Percentiles rank a stretch among this genome's conserved stretches.
These are phyloP conservation scores for Lophura nycthemera DNA, from an alignment of 2,113 vertebrate species.

Conservation along the genomic window DNA sequence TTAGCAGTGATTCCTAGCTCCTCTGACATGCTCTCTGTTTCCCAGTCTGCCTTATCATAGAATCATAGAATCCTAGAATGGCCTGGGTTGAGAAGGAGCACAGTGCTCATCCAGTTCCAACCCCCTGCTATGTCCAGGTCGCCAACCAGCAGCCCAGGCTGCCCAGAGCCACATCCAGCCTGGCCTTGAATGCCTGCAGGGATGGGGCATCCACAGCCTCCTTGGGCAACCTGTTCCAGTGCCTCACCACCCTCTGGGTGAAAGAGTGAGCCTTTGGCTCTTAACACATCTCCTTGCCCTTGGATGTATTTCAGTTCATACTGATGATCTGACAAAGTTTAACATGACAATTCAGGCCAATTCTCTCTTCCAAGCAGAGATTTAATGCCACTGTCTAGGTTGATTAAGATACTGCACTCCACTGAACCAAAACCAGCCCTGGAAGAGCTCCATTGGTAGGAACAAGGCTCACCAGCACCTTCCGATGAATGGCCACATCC, in stretches of 20 bases:
- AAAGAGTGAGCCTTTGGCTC: neutral
- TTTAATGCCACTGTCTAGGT: neutral
- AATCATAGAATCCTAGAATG: too few species aligned
- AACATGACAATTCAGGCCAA: neutral
- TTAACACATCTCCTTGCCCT: neutral
- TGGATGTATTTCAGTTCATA: neutral
- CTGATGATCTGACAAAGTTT: neutral
- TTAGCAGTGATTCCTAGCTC: neutral
- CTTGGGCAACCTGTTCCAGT: too few species aligned
- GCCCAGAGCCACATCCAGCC: too few species aligned
- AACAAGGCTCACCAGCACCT: neutral
- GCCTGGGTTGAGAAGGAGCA: too few species aligned
- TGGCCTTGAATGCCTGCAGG: too few species aligned
- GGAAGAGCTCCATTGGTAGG: neutral
- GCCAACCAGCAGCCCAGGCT: too few species aligned
- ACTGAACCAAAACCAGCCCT: neutral
- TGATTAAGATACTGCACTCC: neutral
- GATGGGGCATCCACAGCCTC: too few species aligned
- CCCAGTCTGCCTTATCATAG: neutral
- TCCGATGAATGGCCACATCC: neutral
- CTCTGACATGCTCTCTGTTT: neutral
- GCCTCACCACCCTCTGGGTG: too few species aligned
- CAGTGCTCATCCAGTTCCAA: too few species aligned
- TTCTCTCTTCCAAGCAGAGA: neutral
- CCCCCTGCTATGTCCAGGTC: too few species aligned